Evolutionary conservation across 2,888 invertebrate genomes (phyloP), one percentile per base, ranked within the genome.

Genomic region (Aleiodes alternator): DNA sequence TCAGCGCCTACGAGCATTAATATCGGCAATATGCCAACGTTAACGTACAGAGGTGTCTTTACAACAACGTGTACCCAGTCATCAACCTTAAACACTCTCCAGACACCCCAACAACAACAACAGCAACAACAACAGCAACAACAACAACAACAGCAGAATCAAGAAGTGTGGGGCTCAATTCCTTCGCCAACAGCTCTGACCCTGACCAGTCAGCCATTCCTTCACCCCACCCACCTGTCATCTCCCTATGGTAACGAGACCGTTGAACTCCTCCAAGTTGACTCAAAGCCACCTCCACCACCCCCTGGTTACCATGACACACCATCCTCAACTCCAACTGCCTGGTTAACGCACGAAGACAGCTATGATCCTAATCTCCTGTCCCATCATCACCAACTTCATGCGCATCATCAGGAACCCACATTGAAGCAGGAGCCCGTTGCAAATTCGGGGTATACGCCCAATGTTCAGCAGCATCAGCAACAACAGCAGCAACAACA

Each of bases 361-460:
- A 80, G 85, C n/a, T 87, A 89, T 77, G 92, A 92, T 86, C 86
- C 90, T 71, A 92, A 91, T 51, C 90, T 90, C 83, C 87, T 91
- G 79, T 84, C 88, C 91, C 90, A 87, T 91, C 93, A 82, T 92
- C 93, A 81, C 90, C 93, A 88, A 72, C 90, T 90, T 53, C 91
- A 91, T 23, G 90, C 90, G 55, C 90, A 90, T n/a, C 90, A 83
- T 87, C 91, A 84, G 90, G 91, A 89, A 88, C 92, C 92, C 69
- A 94, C 96, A 88, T 93, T 94, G 85, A 93, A 96, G 90, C 96
- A 96, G 90, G 93, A 93, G 87, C 93, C 93, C 1, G 89, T 89
- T 72, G 86, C 86, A 87, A 86, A 90, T 23, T 90, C 86, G 29
- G 84, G 85, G 4, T 87, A 86, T 77, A 81, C 82, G 23, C 83